These are phyloP conservation scores for Crax fasciolata DNA, from an alignment of 2,797 vertebrate genomes.

Conservation along the genomic window DNA sequence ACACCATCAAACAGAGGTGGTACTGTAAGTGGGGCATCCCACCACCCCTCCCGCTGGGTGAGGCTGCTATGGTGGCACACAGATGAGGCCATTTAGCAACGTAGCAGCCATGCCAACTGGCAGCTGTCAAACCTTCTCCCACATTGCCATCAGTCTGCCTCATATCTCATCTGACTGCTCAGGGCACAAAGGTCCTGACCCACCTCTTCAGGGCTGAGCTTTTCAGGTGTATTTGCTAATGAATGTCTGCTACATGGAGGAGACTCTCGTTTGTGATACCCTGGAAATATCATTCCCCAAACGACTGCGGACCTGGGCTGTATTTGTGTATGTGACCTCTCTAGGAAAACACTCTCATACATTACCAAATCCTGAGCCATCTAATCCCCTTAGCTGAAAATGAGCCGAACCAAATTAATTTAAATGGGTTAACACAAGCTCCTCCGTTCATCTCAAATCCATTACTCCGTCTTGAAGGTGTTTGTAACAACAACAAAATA, in stretches of 20 bases:
- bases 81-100: neutral
- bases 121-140: neutral
- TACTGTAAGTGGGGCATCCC: neutral
- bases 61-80: rapidly evolving
- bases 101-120: neutral
- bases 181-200: neutral
- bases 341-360: neutral
- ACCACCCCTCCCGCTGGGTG: neutral
- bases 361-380: neutral
- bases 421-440: conserved; percentile 43
- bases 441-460: conserved; percentile 4
- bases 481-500: conserved; percentile 49
- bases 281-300: neutral
- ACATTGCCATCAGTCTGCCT: neutral
- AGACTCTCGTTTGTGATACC: neutral
- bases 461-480: conserved; percentile 34
- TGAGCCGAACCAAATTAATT: conserved; percentile 47
- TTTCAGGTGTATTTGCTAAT: neutral
- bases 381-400: conserved; percentile 53
- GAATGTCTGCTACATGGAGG: rapidly evolving
- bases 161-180: neutral
- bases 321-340: neutral
- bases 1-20: neutral
- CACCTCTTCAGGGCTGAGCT: neutral
- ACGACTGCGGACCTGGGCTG: neutral